These are phyloP conservation scores for Naja naja DNA, from an alignment of 2,113 vertebrate genomes.

Conservation along the genomic window DNA sequence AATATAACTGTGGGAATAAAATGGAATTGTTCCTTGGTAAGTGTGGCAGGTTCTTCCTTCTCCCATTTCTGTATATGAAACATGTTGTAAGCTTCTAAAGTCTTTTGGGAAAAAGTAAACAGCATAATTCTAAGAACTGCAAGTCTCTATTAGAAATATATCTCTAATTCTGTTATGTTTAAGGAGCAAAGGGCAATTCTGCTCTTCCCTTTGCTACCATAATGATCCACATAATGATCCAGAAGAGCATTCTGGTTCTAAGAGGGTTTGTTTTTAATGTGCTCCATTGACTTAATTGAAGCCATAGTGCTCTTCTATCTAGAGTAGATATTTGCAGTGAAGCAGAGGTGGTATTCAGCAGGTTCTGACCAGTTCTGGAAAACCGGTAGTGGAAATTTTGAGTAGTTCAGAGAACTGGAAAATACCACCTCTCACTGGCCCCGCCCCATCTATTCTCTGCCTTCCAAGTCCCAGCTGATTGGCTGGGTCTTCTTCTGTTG, in stretches of 20 bases:
- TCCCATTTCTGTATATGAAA: background rate
- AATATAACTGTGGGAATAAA: background rate
- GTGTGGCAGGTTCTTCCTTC: background rate
- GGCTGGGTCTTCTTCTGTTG: too few species aligned
- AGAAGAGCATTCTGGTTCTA: background rate
- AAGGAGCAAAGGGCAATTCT: background rate
- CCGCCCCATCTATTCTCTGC: too few species aligned
- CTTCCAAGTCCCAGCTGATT: too few species aligned
- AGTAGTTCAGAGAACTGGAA: too few species aligned
- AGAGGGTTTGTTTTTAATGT: background rate
- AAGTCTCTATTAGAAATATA: background rate
- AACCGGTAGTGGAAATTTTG: too few species aligned
- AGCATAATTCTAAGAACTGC: background rate
- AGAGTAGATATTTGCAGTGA: background rate
- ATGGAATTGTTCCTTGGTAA: background rate
- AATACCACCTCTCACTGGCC: too few species aligned
- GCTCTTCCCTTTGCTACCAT: background rate
- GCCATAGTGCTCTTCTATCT: background rate
- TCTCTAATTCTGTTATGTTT: background rate
- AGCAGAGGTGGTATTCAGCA: too few species aligned
- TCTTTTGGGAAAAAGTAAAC: background rate
- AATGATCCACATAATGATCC: background rate
- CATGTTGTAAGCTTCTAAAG: background rate
- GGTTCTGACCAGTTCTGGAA: too few species aligned
- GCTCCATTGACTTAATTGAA: background rate